Conservation (phyloP, 2,888 invertebrate genomes). For the Micoletzkya japonica region DNA sequence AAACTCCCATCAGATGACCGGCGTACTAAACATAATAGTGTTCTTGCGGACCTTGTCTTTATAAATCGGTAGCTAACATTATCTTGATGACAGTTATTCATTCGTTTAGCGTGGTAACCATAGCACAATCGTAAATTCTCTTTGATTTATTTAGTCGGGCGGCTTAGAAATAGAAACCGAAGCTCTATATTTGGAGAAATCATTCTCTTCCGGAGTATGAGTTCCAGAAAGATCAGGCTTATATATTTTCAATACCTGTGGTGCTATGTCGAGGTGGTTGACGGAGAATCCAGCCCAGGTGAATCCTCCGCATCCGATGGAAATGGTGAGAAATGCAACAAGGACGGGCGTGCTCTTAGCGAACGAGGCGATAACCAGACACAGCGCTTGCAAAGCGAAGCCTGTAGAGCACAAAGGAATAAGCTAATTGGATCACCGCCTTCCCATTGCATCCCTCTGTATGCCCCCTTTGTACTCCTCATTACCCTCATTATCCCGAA, state of each 20-base stretch:
- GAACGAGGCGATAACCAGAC: slow-evolving; percentile 82
- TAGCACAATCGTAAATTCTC: neutral
- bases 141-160: neutral
- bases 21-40: slow-evolving; percentile 71
- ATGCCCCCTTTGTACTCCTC: too few relatives aligned
- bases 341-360: slow-evolving; percentile 73
- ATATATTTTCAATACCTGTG: too few relatives aligned
- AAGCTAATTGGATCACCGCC: too few relatives aligned
- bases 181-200: too few relatives aligned
- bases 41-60: neutral
- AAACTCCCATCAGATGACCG: slow-evolving; percentile 86
- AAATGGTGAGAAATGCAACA: slow-evolving; percentile 81
- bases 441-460: too few relatives aligned
- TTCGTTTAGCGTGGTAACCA: neutral
- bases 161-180: too few relatives aligned
- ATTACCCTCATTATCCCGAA: too few relatives aligned
- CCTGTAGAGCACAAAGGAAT: slow-evolving; percentile 63
- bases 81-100: neutral
- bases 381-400: slow-evolving; percentile 80
- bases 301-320: slow-evolving; percentile 85
- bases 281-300: slow-evolving; percentile 85
- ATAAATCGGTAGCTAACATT: neutral
- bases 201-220: too few relatives aligned
- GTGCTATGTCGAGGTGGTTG: slow-evolving; percentile 85
- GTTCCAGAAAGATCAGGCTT: too few relatives aligned